These are phyloP conservation scores for Caracal caracal DNA, from an alignment of 2,113 vertebrate species.

Conservation along the genomic window DNA sequence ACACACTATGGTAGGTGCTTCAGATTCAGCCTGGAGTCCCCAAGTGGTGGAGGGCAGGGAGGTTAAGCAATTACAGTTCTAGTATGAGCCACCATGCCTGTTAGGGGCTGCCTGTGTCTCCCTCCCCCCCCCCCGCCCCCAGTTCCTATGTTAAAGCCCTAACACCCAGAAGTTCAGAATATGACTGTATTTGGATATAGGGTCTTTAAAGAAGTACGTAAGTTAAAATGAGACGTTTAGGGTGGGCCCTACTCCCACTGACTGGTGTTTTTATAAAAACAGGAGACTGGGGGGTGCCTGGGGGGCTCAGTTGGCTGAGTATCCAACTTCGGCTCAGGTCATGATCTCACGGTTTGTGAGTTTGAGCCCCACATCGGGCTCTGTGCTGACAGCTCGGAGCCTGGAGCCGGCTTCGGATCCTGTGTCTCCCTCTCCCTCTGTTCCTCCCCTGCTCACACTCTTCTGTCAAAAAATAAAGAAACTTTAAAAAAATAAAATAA, in stretches of 20 bases:
- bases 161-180: background rate
- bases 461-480: too few relatives aligned
- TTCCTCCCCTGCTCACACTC: too few relatives aligned
- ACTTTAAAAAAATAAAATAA: too few relatives aligned
- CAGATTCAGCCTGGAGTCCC: background rate
- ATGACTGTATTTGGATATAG: background rate
- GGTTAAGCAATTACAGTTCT: too few relatives aligned
- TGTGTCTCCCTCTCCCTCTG: too few relatives aligned
- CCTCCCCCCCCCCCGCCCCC: too few relatives aligned
- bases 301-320: too few relatives aligned
- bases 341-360: too few relatives aligned
- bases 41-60: fast-evolving
- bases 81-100: background rate
- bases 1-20: background rate
- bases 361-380: too few relatives aligned
- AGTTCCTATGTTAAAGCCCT: background rate
- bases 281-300: background rate
- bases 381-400: too few relatives aligned
- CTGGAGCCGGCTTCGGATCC: too few relatives aligned
- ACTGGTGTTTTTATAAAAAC: background rate
- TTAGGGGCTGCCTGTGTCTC: background rate
- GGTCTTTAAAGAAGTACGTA: background rate
- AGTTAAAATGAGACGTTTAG: background rate
- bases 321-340: too few relatives aligned
- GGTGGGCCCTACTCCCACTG: background rate